A percentile compares a stretch with the other conserved stretches of the same genome.
Evolutionary conservation across 1,140 invertebrate genomes (phyloP).

Genomic region (Acromyrmex charruanus): DNA sequence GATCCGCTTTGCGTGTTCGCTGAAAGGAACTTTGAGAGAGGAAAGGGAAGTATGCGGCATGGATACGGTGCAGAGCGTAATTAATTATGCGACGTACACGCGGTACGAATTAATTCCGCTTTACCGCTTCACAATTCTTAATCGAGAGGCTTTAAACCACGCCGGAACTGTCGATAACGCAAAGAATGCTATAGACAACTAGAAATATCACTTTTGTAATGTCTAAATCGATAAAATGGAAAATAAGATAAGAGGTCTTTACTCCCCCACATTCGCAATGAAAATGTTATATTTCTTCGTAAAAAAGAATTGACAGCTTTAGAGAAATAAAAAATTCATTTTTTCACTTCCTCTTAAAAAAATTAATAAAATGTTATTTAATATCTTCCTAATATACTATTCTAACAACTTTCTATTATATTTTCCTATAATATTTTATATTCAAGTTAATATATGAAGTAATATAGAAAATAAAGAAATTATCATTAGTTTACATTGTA

Average conservation of each 20-base stretch:
- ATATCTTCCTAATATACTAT: background rate
- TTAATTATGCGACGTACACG: conserved; percentile 58
- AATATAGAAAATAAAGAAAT: background rate
- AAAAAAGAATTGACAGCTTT: background rate
- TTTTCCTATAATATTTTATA: background rate
- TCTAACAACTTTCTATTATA: too few species aligned
- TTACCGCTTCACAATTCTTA: conserved; percentile 31
- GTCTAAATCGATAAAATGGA: conserved; percentile 12
- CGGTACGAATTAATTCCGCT: conserved; percentile 54
- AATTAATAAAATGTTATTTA: background rate
- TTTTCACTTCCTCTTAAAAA: background rate
- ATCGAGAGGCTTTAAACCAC: conserved; percentile 38
- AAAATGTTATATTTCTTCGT: background rate
- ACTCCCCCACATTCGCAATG: background rate
- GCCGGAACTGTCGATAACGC: conserved; percentile 13
- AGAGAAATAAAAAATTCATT: background rate
- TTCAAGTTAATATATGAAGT: background rate
- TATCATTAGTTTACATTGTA: too few species aligned
- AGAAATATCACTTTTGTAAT: conserved; percentile 1
- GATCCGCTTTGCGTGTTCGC: conserved; percentile 54
- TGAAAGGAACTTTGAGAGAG: conserved; percentile 3
- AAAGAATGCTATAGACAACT: background rate
- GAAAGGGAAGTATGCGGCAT: background rate
- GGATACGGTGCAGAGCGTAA: conserved; percentile 45
- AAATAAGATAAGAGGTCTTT: background rate